Conservation (phyloP, 2,888 invertebrate species). For the Hemithea aestivaria region DNA sequence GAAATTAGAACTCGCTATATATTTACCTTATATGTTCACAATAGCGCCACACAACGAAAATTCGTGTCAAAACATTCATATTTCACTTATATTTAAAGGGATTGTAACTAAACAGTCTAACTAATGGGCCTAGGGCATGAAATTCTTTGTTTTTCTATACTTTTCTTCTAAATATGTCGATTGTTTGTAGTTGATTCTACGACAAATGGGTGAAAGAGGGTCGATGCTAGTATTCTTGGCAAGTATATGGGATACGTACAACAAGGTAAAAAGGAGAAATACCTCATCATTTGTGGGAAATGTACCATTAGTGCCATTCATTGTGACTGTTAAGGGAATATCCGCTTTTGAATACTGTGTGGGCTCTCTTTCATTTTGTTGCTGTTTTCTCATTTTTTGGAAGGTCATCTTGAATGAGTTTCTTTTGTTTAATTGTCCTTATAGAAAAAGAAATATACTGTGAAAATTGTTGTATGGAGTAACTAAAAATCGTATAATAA, state of each 20-base stretch:
- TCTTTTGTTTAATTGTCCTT: too few species aligned
- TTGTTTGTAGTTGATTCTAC: constrained; percentile 70
- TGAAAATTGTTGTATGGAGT: too few species aligned
- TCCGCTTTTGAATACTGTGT: constrained; percentile 41
- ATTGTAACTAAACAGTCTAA: constrained; percentile 17
- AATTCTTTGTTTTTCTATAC: constrained; percentile 10
- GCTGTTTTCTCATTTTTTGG: constrained; percentile 25
- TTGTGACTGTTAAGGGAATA: constrained; percentile 23
- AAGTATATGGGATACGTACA: constrained; percentile 60
- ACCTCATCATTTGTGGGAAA: constrained; percentile 30
- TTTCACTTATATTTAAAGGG: too few species aligned
- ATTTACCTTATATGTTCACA: too few species aligned
- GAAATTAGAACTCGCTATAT: too few species aligned
- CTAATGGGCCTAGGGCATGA: constrained; percentile 14
- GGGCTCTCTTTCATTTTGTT: constrained; percentile 59
- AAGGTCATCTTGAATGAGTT: too few species aligned
- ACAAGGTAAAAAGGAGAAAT: constrained; percentile 52
- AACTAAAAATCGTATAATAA: too few species aligned
- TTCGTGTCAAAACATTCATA: too few species aligned
- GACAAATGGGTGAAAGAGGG: constrained; percentile 75
- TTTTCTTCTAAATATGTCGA: constrained; percentile 28
- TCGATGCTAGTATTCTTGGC: constrained; percentile 70
- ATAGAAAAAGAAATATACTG: too few species aligned
- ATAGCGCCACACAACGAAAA: too few species aligned
- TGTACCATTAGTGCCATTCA: constrained; percentile 43